Base-by-base conservation (phyloP, 2,797 vertebrate genomes). In the Trachops cirrhosus region DNA sequence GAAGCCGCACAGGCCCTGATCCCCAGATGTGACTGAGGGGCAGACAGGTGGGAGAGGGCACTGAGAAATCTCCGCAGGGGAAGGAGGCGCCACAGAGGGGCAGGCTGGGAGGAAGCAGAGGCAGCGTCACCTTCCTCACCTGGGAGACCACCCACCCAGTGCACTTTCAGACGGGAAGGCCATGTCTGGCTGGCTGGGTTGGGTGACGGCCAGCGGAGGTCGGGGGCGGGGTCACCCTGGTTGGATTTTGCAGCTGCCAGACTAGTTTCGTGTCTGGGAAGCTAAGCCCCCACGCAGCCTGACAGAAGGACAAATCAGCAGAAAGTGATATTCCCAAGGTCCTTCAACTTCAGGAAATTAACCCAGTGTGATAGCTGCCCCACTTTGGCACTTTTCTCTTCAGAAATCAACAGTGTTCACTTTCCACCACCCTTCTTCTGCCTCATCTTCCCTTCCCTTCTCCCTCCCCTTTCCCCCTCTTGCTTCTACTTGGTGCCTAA, bases 321-420 rank as follows among this genome's bases (percentile, higher is more conserved):
- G 89, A 91, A 96, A 93, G 91, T 67, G 73, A 92, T 32, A 57
- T 50, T 96, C 86, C 71, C 89, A 97, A 95, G 95, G 95, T 96
- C 86, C 67, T 62, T 90, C 92, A 32, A 19, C 82, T 21, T 54
- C 75, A 74, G 77, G 64, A 92, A 84, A 88, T 83, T 95, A 96
- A 97, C 86, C 86, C 46, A 34, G 54, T 16, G 39, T 96, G 97
- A 96, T 94, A 94, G 95, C 77, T 96, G 96, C 68, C 82, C 96
- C 87, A 91, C 93, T 96, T 95, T 37, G 50, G 75, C 95, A 91
- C 89, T 86, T 86, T 96, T 92, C 95, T 89, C 87, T 91, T 74
- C 86, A 80, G 84, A 93, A 83, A 39, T 37, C 92, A 62, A 70
- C 50, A 34, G 68, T 24, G 3, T 34, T 75, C 44, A 16, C 80